These are phyloP conservation scores for Andrena bucephala DNA, from an alignment of 2,888 invertebrate species.

Conservation along the genomic window DNA sequence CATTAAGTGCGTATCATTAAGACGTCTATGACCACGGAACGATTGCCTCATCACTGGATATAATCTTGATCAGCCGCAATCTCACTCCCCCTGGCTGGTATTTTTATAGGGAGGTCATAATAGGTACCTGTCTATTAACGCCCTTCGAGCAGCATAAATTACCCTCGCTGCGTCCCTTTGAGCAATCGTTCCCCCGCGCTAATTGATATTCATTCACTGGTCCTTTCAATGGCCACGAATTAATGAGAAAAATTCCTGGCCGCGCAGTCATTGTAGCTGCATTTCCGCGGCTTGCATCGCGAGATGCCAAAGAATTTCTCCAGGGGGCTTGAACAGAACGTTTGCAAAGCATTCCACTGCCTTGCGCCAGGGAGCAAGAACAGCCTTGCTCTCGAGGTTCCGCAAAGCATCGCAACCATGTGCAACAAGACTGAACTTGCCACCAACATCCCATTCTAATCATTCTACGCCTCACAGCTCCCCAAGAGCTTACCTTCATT, in stretches of 20 bases:
- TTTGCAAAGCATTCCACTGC: not conserved
- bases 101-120: not conserved
- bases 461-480: no score
- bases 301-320: not conserved
- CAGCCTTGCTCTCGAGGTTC: no score
- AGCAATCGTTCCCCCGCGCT: not conserved
- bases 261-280: not conserved
- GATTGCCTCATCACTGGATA: constrained; percentile 45
- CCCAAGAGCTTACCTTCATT: no score
- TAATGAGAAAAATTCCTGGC: not conserved
- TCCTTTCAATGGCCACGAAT: not conserved
- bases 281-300: not conserved
- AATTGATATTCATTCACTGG: constrained; percentile 8
- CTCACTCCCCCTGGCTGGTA: not conserved
- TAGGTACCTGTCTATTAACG: constrained; percentile 19
- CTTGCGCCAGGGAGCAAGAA: no score
- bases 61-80: constrained; percentile 42
- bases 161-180: not conserved
- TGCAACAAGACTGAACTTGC: no score
- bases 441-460: no score
- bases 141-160: constrained; percentile 19
- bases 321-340: no score
- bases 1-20: constrained; percentile 37
- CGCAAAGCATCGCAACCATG: no score
- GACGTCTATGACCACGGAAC: constrained; percentile 28